Evolutionary conservation across 1,140 invertebrate genomes (phyloP).

Genomic region (Hetaerina americana): DNA sequence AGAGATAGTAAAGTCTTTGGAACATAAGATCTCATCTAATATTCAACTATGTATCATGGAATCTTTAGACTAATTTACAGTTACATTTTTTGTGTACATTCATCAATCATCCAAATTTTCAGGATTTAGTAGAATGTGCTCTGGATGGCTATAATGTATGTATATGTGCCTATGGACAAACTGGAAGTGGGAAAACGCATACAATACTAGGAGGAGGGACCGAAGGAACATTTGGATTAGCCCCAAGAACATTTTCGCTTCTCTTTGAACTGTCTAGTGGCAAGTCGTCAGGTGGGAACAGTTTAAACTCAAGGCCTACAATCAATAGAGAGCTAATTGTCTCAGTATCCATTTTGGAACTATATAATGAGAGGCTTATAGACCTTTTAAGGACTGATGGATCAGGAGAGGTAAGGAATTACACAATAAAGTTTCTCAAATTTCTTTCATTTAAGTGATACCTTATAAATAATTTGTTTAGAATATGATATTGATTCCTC

Average conservation of each 20-base stretch:
- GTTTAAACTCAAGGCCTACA: neutral
- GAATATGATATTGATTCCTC: too few species aligned
- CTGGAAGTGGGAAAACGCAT: conserved; percentile 46
- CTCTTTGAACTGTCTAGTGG: conserved; percentile 18
- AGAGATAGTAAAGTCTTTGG: too few species aligned
- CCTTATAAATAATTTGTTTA: too few species aligned
- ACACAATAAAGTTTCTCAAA: neutral
- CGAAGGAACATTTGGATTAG: conserved; percentile 17
- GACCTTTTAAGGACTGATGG: conserved; percentile 19
- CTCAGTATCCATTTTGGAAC: conserved; percentile 21
- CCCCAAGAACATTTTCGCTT: conserved; percentile 21
- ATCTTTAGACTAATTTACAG: too few species aligned
- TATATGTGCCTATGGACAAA: conserved; percentile 53
- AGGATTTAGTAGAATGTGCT: conserved; percentile 35
- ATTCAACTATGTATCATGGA: too few species aligned
- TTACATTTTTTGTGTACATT: too few species aligned
- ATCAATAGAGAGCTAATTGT: conserved; percentile 7
- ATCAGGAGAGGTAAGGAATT: conserved; percentile 1
- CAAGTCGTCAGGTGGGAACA: conserved; percentile 15
- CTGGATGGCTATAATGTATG: conserved; percentile 52
- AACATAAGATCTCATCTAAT: too few species aligned
- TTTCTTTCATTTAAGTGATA: neutral
- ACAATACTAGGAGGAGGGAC: conserved; percentile 22
- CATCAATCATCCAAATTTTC: too few species aligned
- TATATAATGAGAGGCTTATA: conserved; percentile 24